A percentile compares a stretch with the other conserved stretches of the same genome.
phyloP scores from a whole-genome alignment of 2,797 vertebrate species.

The Rachycentron canadum region DNA sequence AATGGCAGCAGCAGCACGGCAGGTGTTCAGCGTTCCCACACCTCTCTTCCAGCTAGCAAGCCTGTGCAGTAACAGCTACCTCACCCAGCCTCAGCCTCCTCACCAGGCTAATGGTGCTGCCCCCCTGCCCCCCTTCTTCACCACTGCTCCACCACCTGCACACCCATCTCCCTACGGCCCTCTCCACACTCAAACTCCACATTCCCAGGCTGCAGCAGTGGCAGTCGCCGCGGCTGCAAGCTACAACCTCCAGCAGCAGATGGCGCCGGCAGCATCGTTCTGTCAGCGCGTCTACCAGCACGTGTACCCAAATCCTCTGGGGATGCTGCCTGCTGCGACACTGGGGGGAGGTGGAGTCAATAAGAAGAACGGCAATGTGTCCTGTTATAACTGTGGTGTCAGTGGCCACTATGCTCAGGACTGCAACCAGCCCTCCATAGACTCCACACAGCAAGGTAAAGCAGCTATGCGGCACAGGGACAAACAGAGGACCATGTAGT shows the following conservation, averaged over 20 bases:
- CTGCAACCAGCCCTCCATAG: conserved; percentile 94
- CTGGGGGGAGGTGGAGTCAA: conserved; percentile 88
- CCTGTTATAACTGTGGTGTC: conserved; percentile 95
- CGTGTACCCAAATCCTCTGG: conserved; percentile 87
- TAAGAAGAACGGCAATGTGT: conserved; percentile 93
- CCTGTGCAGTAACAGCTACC: conserved; percentile 93
- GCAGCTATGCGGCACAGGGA: conserved; percentile 13
- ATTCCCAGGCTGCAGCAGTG: conserved; percentile 80
- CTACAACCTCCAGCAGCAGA: conserved; percentile 93
- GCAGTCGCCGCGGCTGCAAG: conserved; percentile 74
- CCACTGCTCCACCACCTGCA: conserved; percentile 82
- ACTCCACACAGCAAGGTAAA: conserved; percentile 94
- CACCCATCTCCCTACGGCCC: conserved; percentile 87
- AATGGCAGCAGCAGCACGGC: conserved; percentile 88
- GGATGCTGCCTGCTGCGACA: conserved; percentile 86
- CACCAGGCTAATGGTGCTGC: conserved; percentile 90
- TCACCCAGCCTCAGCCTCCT: conserved; percentile 91
- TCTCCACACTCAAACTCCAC: conserved; percentile 91
- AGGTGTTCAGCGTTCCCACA: conserved; percentile 89
- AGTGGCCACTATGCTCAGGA: conserved; percentile 95
- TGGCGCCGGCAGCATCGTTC: conserved; percentile 90
- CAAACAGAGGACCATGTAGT: conserved; percentile 23
- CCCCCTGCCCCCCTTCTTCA: conserved; percentile 89
- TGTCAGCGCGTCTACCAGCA: conserved; percentile 89
- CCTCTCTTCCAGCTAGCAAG: conserved; percentile 91